Conservation (phyloP, 1,140 invertebrate genomes). For the Aphidius gifuensis region DNA sequence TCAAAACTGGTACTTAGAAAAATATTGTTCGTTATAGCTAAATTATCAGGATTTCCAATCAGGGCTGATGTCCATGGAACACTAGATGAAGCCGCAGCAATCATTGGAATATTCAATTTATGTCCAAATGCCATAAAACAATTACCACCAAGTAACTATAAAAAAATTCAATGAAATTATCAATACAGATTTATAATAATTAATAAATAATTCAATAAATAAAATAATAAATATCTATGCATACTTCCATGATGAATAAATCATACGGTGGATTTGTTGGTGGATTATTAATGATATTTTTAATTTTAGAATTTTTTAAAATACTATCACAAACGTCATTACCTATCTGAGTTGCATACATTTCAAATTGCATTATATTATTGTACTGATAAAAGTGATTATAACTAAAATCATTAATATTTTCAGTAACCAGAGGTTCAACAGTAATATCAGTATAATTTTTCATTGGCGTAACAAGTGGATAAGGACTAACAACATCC, state of each 20-base stretch:
- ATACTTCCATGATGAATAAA: slow-evolving; percentile 34
- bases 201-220: too few relatives aligned
- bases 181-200: too few relatives aligned
- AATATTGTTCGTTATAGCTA: slow-evolving; percentile 60
- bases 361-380: neutral
- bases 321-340: slow-evolving; percentile 19
- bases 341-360: neutral
- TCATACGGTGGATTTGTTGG: slow-evolving; percentile 38
- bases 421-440: neutral
- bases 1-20: slow-evolving; percentile 56
- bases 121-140: slow-evolving; percentile 29
- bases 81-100: slow-evolving; percentile 24
- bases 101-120: slow-evolving; percentile 26
- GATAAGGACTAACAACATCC: slow-evolving; percentile 34
- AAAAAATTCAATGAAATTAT: neutral
- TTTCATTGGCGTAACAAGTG: slow-evolving; percentile 23
- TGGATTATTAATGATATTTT: slow-evolving; percentile 34
- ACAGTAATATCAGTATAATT: slow-evolving; percentile 36
- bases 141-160: slow-evolving; percentile 31
- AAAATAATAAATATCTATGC: neutral
- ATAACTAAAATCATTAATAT: slow-evolving; percentile 15
- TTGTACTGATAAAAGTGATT: neutral
- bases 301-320: slow-evolving; percentile 26
- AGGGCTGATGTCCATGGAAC: slow-evolving; percentile 61
- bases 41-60: slow-evolving; percentile 62